Base-by-base conservation (phyloP, 2,888 invertebrate genomes). In the Drosophila peninsularis region DNA sequence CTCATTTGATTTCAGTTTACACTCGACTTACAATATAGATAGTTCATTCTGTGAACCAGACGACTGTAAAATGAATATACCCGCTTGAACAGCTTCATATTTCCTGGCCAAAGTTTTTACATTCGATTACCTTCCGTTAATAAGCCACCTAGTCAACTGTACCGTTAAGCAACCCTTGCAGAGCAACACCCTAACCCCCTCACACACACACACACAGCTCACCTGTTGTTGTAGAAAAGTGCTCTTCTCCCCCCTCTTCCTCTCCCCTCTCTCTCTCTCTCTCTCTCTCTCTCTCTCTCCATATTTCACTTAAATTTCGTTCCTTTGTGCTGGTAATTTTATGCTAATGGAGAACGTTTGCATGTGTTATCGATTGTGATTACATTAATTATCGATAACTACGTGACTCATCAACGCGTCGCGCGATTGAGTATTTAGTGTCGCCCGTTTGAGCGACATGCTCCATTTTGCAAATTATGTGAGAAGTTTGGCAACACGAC, bases 311-410 rank as follows among this genome's bases (percentile, higher is more conserved):
- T 52, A 21, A 34, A n/a, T 30, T 13, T 32, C 24, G 37, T 17
- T 60, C 27, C 24, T 36, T 37, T 55, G 49, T 54, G 54, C 21
- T 30, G 24, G 11, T 62, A 62, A 62, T 66, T 66, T 55, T 7
- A 65, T 61, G 55, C 36, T 37, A 57, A 54, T 50, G 36, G 45
- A 5, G 19, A 27, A 13, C 10, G 27, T 17, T 42, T n/a, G 34
- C 21, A 27, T 27, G 19, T 36, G 45, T 27, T 52, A 54, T 64
- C 60, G 61, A 60, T 53, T 60, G 11, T 17, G 44, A 37, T 36
- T 34, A 36, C 63, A 37, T 52, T 45, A 45, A 50, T 39, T 58
- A 63, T 58, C 60, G 63, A 63, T 63, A 52, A 36, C 27, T 53
- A 27, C 55, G 42, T 55, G 42, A 17, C 42, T 34, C 3, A 34